A percentile compares a stretch with the other conserved stretches of the same genome.
These are phyloP conservation scores for Xerus rutilus DNA, from an alignment of 2,797 vertebrate species.

Conservation along the genomic window DNA sequence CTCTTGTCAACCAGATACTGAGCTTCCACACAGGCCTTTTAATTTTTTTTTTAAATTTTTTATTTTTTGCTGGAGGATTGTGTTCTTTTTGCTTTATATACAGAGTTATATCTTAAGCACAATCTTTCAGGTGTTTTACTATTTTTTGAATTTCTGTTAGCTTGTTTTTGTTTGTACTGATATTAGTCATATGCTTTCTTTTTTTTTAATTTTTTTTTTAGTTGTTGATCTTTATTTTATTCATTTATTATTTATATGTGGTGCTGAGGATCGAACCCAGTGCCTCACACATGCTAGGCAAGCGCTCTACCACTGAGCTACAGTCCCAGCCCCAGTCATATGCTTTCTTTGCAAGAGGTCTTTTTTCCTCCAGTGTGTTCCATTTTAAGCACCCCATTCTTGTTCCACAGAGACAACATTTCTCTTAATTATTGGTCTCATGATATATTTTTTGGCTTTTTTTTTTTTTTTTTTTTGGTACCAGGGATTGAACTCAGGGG, in stretches of 20 bases:
- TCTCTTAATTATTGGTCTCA: not conserved
- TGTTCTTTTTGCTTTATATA: slow-evolving; percentile 10
- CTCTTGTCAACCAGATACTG: not conserved
- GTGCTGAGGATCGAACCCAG: too few species aligned
- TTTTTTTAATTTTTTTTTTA: not conserved
- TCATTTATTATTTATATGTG: too few species aligned
- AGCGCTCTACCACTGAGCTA: too few species aligned
- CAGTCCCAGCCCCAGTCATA: too few species aligned
- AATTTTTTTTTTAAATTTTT: not conserved
- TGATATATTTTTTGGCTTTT: not conserved
- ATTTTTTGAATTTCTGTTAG: not conserved
- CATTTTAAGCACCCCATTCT: slow-evolving; percentile 19
- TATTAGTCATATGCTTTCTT: not conserved
- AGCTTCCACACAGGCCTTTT: not conserved
- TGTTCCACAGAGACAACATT: not conserved
- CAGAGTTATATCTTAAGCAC: not conserved
- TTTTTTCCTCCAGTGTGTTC: not conserved
- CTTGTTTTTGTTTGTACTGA: not conserved
- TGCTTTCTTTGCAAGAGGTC: not conserved
- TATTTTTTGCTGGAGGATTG: not conserved
- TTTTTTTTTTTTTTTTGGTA: too few species aligned
- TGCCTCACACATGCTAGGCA: too few species aligned
- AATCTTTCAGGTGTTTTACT: not conserved
- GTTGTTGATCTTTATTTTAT: too few species aligned
- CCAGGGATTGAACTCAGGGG: not conserved